Evolutionary conservation across 2,797 vertebrate species (phyloP).

Genomic region (Scolopax rusticola): DNA sequence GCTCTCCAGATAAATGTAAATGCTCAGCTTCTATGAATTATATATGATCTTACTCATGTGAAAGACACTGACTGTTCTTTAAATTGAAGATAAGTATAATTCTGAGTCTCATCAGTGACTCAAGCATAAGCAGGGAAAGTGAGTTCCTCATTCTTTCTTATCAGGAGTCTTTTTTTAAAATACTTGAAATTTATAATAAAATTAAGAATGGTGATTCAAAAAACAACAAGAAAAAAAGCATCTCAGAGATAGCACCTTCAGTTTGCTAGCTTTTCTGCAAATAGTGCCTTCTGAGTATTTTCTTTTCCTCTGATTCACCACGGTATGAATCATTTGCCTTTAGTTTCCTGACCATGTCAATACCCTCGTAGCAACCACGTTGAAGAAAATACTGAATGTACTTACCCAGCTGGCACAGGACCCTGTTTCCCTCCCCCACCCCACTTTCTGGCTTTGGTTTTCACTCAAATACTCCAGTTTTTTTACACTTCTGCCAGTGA

Average conservation of each 20-base stretch:
- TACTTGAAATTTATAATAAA: background rate
- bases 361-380: background rate
- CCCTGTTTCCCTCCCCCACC: background rate
- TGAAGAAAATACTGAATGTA: background rate
- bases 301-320: background rate
- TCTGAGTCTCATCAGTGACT: background rate
- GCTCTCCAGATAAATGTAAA: background rate
- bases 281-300: background rate
- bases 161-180: background rate
- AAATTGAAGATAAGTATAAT: background rate
- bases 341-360: background rate
- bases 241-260: background rate
- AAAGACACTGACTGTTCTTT: background rate
- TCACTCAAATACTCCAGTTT: background rate
- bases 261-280: background rate
- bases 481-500: background rate
- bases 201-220: background rate
- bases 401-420: background rate
- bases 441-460: background rate
- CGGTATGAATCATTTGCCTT: background rate
- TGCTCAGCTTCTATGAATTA: background rate
- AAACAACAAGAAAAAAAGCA: fast-evolving
- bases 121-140: background rate
- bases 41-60: background rate
- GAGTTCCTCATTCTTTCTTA: background rate